phyloP scores from a whole-genome alignment of 53 echinoderm and acorn worm genomes.

The Paracentrotus lividus region DNA sequence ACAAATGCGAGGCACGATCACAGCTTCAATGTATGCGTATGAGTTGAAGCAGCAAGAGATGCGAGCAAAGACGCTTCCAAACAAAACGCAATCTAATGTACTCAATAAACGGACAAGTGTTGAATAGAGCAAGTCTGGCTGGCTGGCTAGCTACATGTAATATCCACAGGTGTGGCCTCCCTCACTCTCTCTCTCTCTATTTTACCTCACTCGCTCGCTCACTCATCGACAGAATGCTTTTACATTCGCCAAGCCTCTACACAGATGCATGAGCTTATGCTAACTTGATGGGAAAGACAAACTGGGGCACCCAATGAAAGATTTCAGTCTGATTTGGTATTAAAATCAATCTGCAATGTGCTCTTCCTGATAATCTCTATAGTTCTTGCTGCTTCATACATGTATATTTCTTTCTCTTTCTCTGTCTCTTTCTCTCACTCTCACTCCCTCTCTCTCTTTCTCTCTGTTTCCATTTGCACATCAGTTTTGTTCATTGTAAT shows the following conservation, averaged over 20 bases:
- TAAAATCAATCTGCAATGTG: slow-evolving; percentile 4
- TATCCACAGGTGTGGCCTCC: slow-evolving; percentile 38
- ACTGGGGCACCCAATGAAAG: background rate
- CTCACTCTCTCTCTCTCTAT: no score
- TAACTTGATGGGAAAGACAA: background rate
- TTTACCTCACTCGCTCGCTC: background rate
- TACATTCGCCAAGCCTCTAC: background rate
- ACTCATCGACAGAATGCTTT: background rate
- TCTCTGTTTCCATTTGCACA: background rate
- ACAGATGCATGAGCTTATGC: slow-evolving; percentile 13
- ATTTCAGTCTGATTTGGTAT: background rate
- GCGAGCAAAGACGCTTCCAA: slow-evolving; percentile 8
- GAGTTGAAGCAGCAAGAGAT: slow-evolving; percentile 34
- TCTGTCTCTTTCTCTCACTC: background rate
- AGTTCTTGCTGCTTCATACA: background rate
- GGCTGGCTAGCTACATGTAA: background rate
- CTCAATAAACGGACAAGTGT: slow-evolving; percentile 44
- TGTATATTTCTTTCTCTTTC: background rate
- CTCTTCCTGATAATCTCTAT: background rate
- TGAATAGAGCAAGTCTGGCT: background rate
- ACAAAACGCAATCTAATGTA: slow-evolving; percentile 20
- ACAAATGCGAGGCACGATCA: slow-evolving; percentile 29
- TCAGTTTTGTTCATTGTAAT: no score
- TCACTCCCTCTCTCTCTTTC: background rate
- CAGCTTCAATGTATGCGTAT: slow-evolving; percentile 34